Conservation (phyloP, 2,113 vertebrate species). For the Aptenodytes patagonicus region DNA sequence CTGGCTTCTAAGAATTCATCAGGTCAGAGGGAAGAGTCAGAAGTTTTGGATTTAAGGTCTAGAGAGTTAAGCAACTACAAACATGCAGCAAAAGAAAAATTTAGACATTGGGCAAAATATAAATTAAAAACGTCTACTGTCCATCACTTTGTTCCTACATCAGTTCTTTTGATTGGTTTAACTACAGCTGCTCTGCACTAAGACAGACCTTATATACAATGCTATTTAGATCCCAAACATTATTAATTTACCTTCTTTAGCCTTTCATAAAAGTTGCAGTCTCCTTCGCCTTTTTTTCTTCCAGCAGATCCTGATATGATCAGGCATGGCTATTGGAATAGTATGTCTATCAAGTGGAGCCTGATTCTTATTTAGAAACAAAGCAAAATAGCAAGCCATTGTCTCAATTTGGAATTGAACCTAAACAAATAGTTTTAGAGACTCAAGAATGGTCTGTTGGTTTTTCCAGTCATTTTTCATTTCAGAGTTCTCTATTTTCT, state of each 20-base stretch:
- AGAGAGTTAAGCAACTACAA: not conserved
- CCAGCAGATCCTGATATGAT: constrained; percentile 1
- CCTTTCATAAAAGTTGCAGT: not conserved
- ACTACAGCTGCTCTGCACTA: not conserved
- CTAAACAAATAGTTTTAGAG: constrained; percentile 19
- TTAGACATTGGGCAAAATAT: not conserved
- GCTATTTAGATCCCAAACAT: not conserved
- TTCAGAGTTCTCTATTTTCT: not conserved
- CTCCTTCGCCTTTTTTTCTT: not conserved
- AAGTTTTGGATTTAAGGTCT: not conserved
- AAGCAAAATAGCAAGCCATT: constrained; percentile 51
- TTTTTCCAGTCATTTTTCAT: constrained; percentile 21
- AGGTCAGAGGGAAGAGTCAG: not conserved
- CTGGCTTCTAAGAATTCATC: not conserved
- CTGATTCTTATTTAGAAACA: constrained; percentile 51
- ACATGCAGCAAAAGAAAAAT: not conserved
- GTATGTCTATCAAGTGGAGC: constrained; percentile 23
- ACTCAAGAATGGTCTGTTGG: not conserved
- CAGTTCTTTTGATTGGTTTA: not conserved
- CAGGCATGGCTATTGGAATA: not conserved
- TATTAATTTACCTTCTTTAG: constrained; percentile 10
- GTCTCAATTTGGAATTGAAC: constrained; percentile 6
- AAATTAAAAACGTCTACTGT: not conserved
- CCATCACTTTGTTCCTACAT: not conserved
- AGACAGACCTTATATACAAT: not conserved